phyloP scores from a whole-genome alignment of 1,140 invertebrate species.

The Drosophila bocqueti region DNA sequence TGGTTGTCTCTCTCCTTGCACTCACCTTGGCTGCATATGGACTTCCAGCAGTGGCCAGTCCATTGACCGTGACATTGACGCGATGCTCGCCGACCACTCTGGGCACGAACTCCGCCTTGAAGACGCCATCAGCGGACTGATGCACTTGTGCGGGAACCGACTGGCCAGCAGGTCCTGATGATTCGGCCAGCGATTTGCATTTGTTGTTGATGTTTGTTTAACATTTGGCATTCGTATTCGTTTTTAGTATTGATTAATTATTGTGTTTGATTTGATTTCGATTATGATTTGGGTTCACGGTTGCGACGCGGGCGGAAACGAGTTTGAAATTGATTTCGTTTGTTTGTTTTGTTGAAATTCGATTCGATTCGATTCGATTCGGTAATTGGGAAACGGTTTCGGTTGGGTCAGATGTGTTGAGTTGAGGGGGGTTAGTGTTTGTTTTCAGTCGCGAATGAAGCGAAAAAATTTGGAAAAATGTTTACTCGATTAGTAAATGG shows the following conservation, averaged over 20 bases:
- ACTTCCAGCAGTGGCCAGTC: constrained; percentile 92
- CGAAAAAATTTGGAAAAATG: constrained; percentile 76
- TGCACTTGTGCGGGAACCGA: constrained; percentile 94
- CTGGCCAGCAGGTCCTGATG: constrained; percentile 92
- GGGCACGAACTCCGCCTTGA: constrained; percentile 94
- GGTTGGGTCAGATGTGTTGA: constrained; percentile 30
- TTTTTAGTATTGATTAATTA: constrained; percentile 61
- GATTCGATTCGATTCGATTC: constrained; percentile 67
- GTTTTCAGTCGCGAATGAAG: constrained; percentile 51
- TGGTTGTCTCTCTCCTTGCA: not conserved
- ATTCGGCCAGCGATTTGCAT: constrained; percentile 40
- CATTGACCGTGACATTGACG: constrained; percentile 93
- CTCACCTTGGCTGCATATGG: constrained; percentile 94
- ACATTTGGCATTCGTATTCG: constrained; percentile 50
- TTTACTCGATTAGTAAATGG: constrained; percentile 67
- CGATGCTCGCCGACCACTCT: constrained; percentile 95
- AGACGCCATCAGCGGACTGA: constrained; percentile 91
- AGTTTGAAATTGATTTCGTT: constrained; percentile 64
- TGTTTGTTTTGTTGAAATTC: constrained; percentile 71
- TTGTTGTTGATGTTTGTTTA: constrained; percentile 36
- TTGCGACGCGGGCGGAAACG: constrained; percentile 71
- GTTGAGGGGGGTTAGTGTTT: constrained; percentile 57
- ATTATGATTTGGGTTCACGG: constrained; percentile 46
- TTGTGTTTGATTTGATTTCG: constrained; percentile 48
- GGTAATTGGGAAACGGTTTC: constrained; percentile 48